Conservation (phyloP, 1,140 invertebrate species). For the Triops longicaudatus region DNA sequence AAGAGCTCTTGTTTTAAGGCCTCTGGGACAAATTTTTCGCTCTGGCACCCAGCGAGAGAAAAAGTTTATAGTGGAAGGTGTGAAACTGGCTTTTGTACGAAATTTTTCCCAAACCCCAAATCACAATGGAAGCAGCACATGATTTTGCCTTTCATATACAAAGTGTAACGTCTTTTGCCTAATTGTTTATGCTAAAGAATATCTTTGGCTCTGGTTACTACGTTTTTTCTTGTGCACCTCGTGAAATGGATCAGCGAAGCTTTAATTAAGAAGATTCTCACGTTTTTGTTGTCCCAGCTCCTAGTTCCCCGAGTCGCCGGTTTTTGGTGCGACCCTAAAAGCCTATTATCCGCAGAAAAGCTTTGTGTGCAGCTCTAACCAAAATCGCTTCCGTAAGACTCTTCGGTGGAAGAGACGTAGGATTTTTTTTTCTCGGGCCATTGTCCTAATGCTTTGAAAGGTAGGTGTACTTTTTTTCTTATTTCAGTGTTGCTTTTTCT, state of each 20-base stretch:
- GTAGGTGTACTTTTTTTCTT: too few species aligned
- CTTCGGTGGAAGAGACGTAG: not conserved
- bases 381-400: not conserved
- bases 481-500: not conserved
- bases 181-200: not conserved
- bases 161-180: not conserved
- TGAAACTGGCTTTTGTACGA: not conserved
- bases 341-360: not conserved
- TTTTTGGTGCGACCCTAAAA: not conserved
- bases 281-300: not conserved
- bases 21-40: not conserved
- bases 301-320: not conserved
- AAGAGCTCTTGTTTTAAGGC: not conserved
- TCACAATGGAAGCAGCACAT: not conserved
- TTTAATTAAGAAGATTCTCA: constrained; percentile 7
- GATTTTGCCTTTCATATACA: not conserved
- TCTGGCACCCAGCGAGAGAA: not conserved
- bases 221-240: not conserved
- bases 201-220: not conserved
- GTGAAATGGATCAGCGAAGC: constrained; percentile 1
- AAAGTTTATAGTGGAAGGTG: not conserved
- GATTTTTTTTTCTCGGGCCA: not conserved
- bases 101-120: not conserved
- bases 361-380: not conserved
- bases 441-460: not conserved